A percentile compares a stretch with the other conserved stretches of the same genome.
Conservation (phyloP, 2,888 invertebrate genomes). For the Blomia tropicalis region DNA sequence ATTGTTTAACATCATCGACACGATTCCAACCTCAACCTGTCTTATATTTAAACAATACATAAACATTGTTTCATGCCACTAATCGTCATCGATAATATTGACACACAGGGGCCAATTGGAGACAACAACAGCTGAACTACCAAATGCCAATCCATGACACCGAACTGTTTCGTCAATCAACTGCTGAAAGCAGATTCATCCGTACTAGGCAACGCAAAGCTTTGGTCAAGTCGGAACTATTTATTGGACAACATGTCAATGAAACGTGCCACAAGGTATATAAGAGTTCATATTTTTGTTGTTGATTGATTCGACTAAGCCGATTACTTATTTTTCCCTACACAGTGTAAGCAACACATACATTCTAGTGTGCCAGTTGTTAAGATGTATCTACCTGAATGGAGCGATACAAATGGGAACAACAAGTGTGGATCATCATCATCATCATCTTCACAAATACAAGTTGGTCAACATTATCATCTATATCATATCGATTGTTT, state of each 20-base stretch:
- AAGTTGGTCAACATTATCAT: neutral
- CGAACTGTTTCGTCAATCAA: slow-evolving; percentile 9
- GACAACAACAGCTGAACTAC: slow-evolving; percentile 18
- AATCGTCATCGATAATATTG: neutral
- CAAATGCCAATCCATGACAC: slow-evolving; percentile 24
- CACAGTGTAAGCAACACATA: too few species aligned
- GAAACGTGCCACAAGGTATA: slow-evolving; percentile 19
- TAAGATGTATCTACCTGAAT: too few species aligned
- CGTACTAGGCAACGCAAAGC: slow-evolving; percentile 18
- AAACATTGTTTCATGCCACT: too few species aligned
- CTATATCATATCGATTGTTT: slow-evolving; percentile 25
- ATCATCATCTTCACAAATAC: neutral
- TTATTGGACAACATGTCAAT: slow-evolving; percentile 8
- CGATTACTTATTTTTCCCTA: too few species aligned
- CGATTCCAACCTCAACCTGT: too few species aligned
- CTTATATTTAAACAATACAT: too few species aligned
- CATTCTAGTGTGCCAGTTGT: too few species aligned
- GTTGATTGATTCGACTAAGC: neutral
- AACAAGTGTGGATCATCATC: neutral
- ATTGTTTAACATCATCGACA: too few species aligned
- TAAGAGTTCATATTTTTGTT: too few species aligned
- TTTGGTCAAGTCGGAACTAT: slow-evolving; percentile 13
- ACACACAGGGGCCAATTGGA: slow-evolving; percentile 17
- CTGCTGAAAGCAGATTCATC: slow-evolving; percentile 21
- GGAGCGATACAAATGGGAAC: too few species aligned